A percentile compares a stretch with the other conserved stretches of the same genome.
Conservation (phyloP, 2,888 invertebrate genomes). For the Tethea ocularis region DNA sequence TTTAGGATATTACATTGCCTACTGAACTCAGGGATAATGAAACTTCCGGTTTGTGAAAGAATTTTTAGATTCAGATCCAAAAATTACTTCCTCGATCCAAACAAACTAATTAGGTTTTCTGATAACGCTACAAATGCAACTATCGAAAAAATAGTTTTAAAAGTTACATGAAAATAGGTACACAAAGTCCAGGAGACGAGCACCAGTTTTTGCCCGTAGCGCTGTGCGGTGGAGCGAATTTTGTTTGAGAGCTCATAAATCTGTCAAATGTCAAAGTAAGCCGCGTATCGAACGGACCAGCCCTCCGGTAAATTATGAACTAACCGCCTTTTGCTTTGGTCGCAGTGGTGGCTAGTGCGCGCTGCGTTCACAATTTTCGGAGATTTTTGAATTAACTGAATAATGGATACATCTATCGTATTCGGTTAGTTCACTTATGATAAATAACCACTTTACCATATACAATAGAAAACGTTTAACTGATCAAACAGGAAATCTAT, state of each 20-base stretch:
- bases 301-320: slow-evolving; percentile 75
- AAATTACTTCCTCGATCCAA: too few species aligned
- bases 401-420: slow-evolving; percentile 10
- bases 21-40: too few species aligned
- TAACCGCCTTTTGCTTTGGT: slow-evolving; percentile 50
- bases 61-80: too few species aligned
- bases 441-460: not conserved
- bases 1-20: too few species aligned
- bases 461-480: slow-evolving; percentile 3
- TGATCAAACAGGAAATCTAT: slow-evolving; percentile 32
- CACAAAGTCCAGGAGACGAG: slow-evolving; percentile 3
- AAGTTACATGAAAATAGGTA: not conserved
- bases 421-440: not conserved
- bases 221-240: slow-evolving; percentile 65
- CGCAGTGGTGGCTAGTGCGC: slow-evolving; percentile 19
- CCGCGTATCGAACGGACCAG: slow-evolving; percentile 78
- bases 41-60: too few species aligned
- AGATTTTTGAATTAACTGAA: slow-evolving; percentile 20
- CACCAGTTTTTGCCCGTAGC: slow-evolving; percentile 15
- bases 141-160: not conserved
- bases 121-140: not conserved
- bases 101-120: not conserved
- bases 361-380: slow-evolving; percentile 29
- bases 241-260: slow-evolving; percentile 78
- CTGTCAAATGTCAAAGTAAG: slow-evolving; percentile 81